These are phyloP conservation scores for Choloepus didactylus DNA, from an alignment of 2,797 vertebrate genomes.

Conservation along the genomic window DNA sequence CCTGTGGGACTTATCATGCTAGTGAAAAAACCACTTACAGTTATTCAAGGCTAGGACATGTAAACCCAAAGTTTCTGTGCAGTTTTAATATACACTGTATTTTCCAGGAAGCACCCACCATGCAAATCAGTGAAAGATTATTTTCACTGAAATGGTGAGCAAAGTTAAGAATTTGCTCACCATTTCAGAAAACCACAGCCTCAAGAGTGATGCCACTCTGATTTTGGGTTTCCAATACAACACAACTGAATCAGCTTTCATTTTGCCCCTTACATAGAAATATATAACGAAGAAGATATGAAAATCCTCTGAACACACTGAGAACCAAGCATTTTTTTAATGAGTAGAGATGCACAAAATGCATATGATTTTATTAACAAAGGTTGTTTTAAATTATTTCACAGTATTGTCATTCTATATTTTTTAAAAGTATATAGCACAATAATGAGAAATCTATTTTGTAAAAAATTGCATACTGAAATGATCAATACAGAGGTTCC, in stretches of 20 bases:
- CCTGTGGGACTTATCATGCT: too few relatives aligned
- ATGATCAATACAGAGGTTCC: not conserved
- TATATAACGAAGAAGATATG: not conserved
- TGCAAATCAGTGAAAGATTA: not conserved
- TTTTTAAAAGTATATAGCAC: not conserved
- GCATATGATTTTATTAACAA: not conserved
- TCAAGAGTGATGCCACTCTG: too few relatives aligned
- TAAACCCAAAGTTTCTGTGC: not conserved
- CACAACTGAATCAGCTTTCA: not conserved
- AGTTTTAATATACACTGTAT: not conserved
- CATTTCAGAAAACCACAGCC: not conserved
- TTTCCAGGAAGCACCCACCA: not conserved
- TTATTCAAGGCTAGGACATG: not conserved
- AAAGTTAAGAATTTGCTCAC: not conserved
- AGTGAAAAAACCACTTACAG: too few relatives aligned
- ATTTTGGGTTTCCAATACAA: not conserved
- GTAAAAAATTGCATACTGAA: not conserved
- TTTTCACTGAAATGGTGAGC: too few relatives aligned
- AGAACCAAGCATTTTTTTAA: not conserved
- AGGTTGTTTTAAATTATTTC: not conserved
- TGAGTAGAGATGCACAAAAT: not conserved
- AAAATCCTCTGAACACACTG: not conserved
- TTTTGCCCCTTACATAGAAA: fast-evolving
- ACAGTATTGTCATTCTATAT: not conserved
- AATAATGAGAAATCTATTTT: not conserved